Base-by-base conservation (phyloP, 1,140 invertebrate species). In the Acromyrmex charruanus region DNA sequence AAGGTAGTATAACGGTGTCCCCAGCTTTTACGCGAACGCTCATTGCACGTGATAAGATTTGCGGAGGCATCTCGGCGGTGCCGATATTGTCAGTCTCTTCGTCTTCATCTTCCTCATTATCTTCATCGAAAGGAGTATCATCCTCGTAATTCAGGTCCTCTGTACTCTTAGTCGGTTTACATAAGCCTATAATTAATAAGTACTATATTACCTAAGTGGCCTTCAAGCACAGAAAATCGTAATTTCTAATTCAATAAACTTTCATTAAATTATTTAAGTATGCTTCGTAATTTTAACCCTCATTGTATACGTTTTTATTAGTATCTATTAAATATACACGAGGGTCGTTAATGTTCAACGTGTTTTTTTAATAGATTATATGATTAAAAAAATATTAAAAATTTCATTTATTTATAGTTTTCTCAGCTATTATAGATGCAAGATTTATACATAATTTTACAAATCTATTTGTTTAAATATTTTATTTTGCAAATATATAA, bases 1-100 rank as follows among this genome's bases (percentile, higher is more conserved):
- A 94, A 14, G 88, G 93, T 9, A 94, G 68, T 14, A 77, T 85
- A 28, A 93, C 87, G 0, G 87, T 91, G 14, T 66, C 77, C 1
- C 94, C 94, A 12, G 65, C 55, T 12, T n/a, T 44, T 0, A 81
- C 90, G 9, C 21, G 82, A 25, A 93, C 18, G 3, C 28, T 85
- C 0, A 55, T 4, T 9, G 89, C 12, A 65, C 66, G 85, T 0
- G 93, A 89, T 61, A 74, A 63, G 16, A 93, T 92, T 63, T 89
- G 84, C 5, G 89, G 72, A 6, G 77, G 85, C 59, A 87, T 82
- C 7, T 84, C 84, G 9, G 35, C n/a, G 6, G 63, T 12, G 0
- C 58, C 80, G 7, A 16, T 7, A 69, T 88, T 74, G 9, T 87
- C 87, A 12, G 31, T 31, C 2, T 91, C 86, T 3, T 88, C 89